Evolutionary conservation across 2,113 vertebrate species (phyloP).

Genomic region (Dromas ardeola): DNA sequence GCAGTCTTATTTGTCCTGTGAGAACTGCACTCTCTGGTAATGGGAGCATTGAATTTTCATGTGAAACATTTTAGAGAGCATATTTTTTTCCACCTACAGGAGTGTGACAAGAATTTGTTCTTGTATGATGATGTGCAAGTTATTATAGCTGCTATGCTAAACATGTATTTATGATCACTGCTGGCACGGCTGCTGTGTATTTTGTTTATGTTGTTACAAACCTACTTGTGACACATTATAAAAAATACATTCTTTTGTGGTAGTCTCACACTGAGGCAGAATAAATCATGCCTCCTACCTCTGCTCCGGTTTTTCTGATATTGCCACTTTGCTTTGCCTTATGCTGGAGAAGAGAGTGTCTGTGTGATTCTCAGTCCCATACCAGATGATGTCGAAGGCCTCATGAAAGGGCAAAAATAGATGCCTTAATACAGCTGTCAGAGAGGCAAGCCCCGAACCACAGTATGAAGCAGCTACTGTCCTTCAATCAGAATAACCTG

Average conservation of each 20-base stretch:
- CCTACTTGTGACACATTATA: slow-evolving; percentile 46
- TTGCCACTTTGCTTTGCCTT: slow-evolving; percentile 2
- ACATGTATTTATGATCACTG: slow-evolving; percentile 67
- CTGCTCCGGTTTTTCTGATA: background rate
- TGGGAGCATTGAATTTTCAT: slow-evolving; percentile 59
- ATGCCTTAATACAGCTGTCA: slow-evolving; percentile 16
- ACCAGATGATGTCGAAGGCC: background rate
- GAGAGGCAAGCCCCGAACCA: background rate
- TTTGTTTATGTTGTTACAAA: slow-evolving; percentile 60
- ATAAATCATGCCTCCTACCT: slow-evolving; percentile 24
- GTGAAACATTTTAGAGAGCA: slow-evolving; percentile 61
- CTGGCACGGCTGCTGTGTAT: slow-evolving; percentile 14
- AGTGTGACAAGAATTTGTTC: slow-evolving; percentile 52
- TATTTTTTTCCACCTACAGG: slow-evolving; percentile 51
- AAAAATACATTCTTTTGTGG: slow-evolving; percentile 56
- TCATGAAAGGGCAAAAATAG: slow-evolving; percentile 26
- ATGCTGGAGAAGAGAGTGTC: background rate
- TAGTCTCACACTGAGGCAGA: background rate
- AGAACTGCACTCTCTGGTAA: slow-evolving; percentile 42
- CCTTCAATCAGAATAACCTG: slow-evolving; percentile 49
- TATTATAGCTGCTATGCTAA: slow-evolving; percentile 63
- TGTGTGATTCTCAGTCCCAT: background rate
- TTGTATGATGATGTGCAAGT: slow-evolving; percentile 48
- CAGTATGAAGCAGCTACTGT: background rate
- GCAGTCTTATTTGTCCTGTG: slow-evolving; percentile 60